Base-by-base conservation (phyloP, 2,888 invertebrate species). In the Tenthredo notha region DNA sequence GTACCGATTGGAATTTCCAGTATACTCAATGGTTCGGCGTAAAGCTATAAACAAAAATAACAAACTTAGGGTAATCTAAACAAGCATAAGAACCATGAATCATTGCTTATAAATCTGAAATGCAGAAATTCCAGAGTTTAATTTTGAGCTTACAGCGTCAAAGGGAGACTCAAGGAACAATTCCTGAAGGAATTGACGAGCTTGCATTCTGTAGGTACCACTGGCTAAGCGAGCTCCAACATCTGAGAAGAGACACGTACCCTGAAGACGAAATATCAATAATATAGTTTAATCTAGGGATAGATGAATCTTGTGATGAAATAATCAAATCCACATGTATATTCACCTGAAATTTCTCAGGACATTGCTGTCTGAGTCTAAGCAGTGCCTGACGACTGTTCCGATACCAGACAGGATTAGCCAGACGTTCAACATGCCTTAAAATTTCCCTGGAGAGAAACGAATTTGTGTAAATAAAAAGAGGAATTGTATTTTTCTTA, bases 221-320 rank as follows among this genome's bases (percentile, higher is more conserved):
- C 96, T 95, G 0, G 97, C 96, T 85, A 99, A 94, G 85, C 97
- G 94, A 86, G 96, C 96, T 92, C 97, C 97, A 18, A 98, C 96
- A 93, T 99, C 99, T 0, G 98, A 98, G 94, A 98, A 99, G 25
- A 99, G 95, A 93, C 99, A 99, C 86, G 97, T 94, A 92, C 98
- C 98, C 94, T 97, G 94, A 89, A 94, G 94, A 88, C 94, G 84
- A 37, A 29, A 18, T 58, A 65, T 37, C 37, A 65, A 77, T 3
- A 50, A 74, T n/a, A 18, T 4, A 70, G 15, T 54, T 84, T 67
- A 21, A 25, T 25, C 25, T 61, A 12, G 7, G 3, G 61, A 21
- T 25, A 12, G 4, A 67, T 33, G 18, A 67, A 67, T 33, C 33
- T 33, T 33, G 18, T 15, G 67, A 67, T 67, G 6, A 12, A 67